Base-by-base conservation (phyloP, 2,888 invertebrate genomes). In the Tipula unca region DNA sequence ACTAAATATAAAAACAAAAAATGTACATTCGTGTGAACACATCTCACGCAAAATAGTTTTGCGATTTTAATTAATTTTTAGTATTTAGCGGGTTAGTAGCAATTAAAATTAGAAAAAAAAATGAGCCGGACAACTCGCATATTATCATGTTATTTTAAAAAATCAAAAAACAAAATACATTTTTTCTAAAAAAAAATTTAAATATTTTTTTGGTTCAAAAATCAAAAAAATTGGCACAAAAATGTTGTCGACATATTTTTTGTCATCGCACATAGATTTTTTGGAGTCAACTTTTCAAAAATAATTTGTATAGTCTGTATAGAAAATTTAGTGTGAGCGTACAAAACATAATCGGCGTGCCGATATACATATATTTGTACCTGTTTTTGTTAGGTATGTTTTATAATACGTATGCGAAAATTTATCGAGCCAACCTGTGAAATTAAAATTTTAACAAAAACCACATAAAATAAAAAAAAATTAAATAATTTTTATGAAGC, bases 71-170 rank as follows among this genome's bases (percentile, higher is more conserved):
- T 54, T 54, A 54, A 8, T 69, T 69, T 17, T 48, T 25, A 25
- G 25, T 13, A 69, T 25, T 25, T 69, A 69, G 69, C 69, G 69
- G 69, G 25, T 69, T 69, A 69, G 69, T 69, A 69, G 69, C 69
- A 69, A 69, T 69, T 20, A 25, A 69, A 25, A 25, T 69, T 10
- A 25, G 25, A 69, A 69, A 48, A 69, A 69, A 48, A 48, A 83
- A 83, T 83, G 83, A 83, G 83, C 83, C 83, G 83, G 83, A 83
- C 83, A 83, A 83, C 83, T 83, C 83, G 83, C 83, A 83, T 35
- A 83, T 83, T 29, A 25, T 39, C 17, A 54, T 69, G 25, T 25
- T 25, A 69, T 69, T 20, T 69, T 10, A 69, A 25, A 69, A 69
- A 69, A 69, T 32, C 83, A 83, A 83, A 83, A 83, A 83, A 83